Conservation (phyloP, 2,797 vertebrate genomes). For the Lepidocolaptes lacrymiger region DNA sequence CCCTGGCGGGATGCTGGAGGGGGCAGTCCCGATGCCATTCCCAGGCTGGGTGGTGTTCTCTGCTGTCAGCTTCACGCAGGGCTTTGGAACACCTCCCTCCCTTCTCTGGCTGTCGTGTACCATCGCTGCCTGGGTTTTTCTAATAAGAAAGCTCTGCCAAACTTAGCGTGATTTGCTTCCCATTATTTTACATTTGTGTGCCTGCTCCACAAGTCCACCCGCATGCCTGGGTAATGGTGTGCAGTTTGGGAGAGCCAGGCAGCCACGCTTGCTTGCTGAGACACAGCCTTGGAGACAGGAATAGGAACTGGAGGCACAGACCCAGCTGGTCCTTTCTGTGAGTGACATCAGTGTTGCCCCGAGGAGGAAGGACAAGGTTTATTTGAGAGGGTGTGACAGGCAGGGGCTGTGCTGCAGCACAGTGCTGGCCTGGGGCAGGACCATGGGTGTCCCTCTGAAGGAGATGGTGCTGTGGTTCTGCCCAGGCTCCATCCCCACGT, state of each 20-base stretch:
- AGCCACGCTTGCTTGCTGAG: not conserved
- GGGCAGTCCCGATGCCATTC: fast-evolving
- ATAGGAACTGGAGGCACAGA: not conserved
- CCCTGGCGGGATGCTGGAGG: not conserved
- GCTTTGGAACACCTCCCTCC: not conserved
- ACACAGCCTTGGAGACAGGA: not conserved
- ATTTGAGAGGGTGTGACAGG: fast-evolving
- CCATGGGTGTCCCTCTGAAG: fast-evolving
- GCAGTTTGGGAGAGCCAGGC: not conserved
- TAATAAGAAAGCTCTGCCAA: not conserved
- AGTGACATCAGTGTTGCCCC: fast-evolving
- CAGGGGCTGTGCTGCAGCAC: not conserved
- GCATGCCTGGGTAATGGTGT: not conserved
- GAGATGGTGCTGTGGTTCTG: not conserved
- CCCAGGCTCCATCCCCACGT: fast-evolving
- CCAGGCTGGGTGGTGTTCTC: not conserved
- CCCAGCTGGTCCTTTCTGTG: not conserved
- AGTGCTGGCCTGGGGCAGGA: not conserved
- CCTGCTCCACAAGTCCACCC: not conserved
- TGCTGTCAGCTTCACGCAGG: not conserved
- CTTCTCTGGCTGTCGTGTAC: not conserved
- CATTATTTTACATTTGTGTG: not conserved
- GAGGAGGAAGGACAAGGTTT: not conserved
- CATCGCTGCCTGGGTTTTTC: fast-evolving
- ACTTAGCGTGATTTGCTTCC: not conserved